Evolutionary conservation across 2,888 invertebrate species (phyloP), one percentile per base, ranked within the genome.

Genomic region (Sarcophaga rosellei): DNA sequence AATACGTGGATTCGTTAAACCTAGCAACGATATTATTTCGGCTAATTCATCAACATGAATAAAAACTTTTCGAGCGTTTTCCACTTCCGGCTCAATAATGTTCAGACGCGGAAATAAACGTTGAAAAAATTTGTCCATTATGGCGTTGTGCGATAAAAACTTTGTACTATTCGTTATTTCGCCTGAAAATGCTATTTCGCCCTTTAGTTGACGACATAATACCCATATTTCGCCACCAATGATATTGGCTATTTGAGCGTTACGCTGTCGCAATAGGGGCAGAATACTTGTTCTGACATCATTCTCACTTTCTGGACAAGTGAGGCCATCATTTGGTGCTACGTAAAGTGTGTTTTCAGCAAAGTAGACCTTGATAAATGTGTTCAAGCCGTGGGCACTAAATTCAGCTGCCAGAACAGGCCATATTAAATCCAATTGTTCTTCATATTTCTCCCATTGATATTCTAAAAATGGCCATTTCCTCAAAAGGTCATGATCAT

Each of bases 401-500:
- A 92, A 86, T 75, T 90, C 89, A 5, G 91, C 92, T 0, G 92
- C 89, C 35, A 92, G 75, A 0, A 88, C 81, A 1, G 90, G 87
- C 92, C 92, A 92, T 77, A 88, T 89, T 4, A 90, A 88, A 1
- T 89, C 74, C 4, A 87, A 88, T 20, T 84, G 84, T 8, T 88
- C 57, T 8, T 75, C 45, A 12, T 88, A 88, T 10, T 85, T 75
- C 15, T 88, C 84, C 92, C 93, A 92, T 23, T 92, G 91, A 82
- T 90, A 89, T 0, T 88, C 90, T 53, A 92, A 35, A 70, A 90
- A 91, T 0, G 92, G 92, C 92, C 92, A 92, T 4, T 88, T 75
- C 0, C 80, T 47, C 0, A 90, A 89, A 45, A 88, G 76, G 1
- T 88, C 70, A 0, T 81, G 47, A 17, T 91, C 88, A n/a, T 81